Evolutionary conservation across 2,888 invertebrate genomes (phyloP), one percentile per base, ranked within the genome.

Genomic region (Temnothorax rugatulus): DNA sequence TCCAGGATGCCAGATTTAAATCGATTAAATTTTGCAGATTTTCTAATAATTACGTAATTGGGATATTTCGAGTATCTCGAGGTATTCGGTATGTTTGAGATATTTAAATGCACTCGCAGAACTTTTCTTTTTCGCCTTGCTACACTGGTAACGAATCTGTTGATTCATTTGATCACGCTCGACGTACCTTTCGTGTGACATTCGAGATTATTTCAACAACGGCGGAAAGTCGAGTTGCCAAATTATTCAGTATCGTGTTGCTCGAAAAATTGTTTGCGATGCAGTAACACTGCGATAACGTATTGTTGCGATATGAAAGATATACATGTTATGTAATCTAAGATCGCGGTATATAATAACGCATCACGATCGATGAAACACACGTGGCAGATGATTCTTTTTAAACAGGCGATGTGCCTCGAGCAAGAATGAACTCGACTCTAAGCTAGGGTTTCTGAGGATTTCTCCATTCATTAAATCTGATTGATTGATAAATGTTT

Each of bases 291-390:
- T 18, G 41, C 38, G 29, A 54, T 68, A 77, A 44, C 3, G n/a
- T 29, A 50, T 18, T 21, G 76, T 68, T 69, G 41, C 25, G 9
- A 54, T 68, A 68, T 41, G 8, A 52, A 68, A 52, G 18, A 66
- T 13, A 66, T n/a, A 66, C 5, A 47, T 29, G 25, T 77, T 77
- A 44, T 4, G 54, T 54, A 77, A 77, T 9, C 7, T n/a, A 29
- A 44, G 29, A 77, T 77, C 11, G 11, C 15, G 4, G 38, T 25
- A n/a, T 54, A 69, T 69, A 54, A 77, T 69, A 77, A 15, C 41
- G 5, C 34, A 21, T 47, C 4, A 41, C 5, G 18, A 66, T 54
- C 41, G 38, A 68, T 52, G 29, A 69, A 76, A 68, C 52, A 41
- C 54, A 44, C n/a, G 29, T 25, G 50, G 18, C 15, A 41, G 18